Percentiles rank a stretch among this genome's conserved stretches.
Evolutionary conservation across 1,140 invertebrate species (phyloP).

Genomic region (Calephelis virginiensis): DNA sequence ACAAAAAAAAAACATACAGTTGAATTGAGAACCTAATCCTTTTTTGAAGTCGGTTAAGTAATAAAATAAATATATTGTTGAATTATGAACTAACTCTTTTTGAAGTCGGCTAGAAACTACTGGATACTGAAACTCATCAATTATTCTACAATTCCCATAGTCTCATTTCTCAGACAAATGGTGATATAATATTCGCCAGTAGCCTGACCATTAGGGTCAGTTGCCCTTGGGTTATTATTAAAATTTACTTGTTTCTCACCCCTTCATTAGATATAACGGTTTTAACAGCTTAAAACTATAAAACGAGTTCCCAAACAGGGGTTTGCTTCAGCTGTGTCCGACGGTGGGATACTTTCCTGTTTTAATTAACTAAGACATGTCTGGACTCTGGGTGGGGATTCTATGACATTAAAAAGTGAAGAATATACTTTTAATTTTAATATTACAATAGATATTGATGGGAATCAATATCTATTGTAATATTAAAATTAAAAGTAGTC

Average conservation of each 20-base stretch:
- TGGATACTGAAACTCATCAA: neutral
- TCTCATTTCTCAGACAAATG: slow-evolving; percentile 65
- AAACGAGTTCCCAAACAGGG: slow-evolving; percentile 69
- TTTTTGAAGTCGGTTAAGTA: too few relatives aligned
- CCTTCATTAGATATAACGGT: slow-evolving; percentile 78
- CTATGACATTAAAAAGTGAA: too few relatives aligned
- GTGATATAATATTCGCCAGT: slow-evolving; percentile 56
- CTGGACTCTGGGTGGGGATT: neutral
- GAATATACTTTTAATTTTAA: too few relatives aligned
- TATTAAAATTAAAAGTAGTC: too few relatives aligned
- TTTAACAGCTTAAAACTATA: slow-evolving; percentile 76
- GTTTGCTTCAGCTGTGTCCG: slow-evolving; percentile 58
- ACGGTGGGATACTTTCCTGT: slow-evolving; percentile 65
- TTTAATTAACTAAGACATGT: slow-evolving; percentile 54
- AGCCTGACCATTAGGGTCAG: slow-evolving; percentile 58
- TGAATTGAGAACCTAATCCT: too few relatives aligned
- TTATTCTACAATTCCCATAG: slow-evolving; percentile 52
- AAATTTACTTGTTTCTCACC: slow-evolving; percentile 68
- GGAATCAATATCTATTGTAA: too few relatives aligned
- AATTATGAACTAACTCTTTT: too few relatives aligned
- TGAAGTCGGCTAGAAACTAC: too few relatives aligned
- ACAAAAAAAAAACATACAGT: too few relatives aligned
- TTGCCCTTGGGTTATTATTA: slow-evolving; percentile 65
- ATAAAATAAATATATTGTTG: too few relatives aligned
- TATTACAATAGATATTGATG: too few relatives aligned